phyloP scores from a whole-genome alignment of 2,888 invertebrate genomes.

The Strigamia transsilvanica region DNA sequence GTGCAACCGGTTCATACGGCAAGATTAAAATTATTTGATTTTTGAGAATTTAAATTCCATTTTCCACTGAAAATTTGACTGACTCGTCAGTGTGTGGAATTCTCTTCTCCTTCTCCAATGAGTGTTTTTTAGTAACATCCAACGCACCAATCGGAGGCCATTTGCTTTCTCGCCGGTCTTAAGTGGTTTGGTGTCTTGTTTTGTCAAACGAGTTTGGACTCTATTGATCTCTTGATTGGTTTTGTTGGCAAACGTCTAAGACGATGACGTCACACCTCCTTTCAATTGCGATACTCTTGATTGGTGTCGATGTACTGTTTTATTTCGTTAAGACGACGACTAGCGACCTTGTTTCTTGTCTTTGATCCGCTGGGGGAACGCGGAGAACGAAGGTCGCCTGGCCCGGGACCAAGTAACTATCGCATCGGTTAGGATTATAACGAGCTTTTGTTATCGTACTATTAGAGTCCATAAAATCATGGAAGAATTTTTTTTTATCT shows the following conservation, averaged over 20 bases:
- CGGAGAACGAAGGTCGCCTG: conserved; percentile 13
- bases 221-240: conserved; percentile 20
- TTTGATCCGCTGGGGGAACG: neutral
- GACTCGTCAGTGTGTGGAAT: neutral
- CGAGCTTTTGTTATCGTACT: neutral
- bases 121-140: neutral
- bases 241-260: conserved; percentile 15
- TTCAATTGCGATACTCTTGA: neutral
- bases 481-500: conserved; percentile 17
- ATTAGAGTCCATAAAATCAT: conserved; percentile 12
- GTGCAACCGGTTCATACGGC: neutral
- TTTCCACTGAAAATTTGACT: neutral
- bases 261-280: neutral
- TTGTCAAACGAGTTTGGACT: conserved; percentile 20
- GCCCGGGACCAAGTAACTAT: conserved; percentile 8
- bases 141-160: conserved; percentile 8
- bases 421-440: neutral
- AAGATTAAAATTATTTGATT: neutral
- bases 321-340: neutral
- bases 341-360: neutral
- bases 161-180: neutral
- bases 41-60: neutral
- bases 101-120: conserved; percentile 1
- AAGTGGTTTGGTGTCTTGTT: conserved; percentile 9
- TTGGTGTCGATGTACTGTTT: conserved; percentile 7